Percentiles rank a stretch among this genome's conserved stretches.
These are phyloP conservation scores for Leucopternis melanops DNA, from an alignment of 2,113 vertebrate species.

Conservation along the genomic window DNA sequence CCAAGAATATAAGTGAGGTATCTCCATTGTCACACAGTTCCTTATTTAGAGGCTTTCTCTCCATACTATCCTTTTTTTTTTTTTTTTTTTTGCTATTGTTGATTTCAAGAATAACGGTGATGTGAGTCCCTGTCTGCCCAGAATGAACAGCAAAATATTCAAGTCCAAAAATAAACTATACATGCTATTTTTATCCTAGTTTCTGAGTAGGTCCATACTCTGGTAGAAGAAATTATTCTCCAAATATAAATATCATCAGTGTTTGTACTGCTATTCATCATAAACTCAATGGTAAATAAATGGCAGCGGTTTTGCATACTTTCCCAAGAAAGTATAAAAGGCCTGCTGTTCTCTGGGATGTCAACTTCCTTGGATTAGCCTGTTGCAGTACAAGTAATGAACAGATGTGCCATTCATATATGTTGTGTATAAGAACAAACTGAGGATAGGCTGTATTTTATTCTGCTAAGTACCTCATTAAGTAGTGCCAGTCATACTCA, in stretches of 20 bases:
- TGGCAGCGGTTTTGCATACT: not conserved
- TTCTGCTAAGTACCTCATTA: not conserved
- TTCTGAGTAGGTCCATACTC: not conserved
- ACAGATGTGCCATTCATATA: slow-evolving; percentile 12
- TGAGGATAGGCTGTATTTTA: not conserved
- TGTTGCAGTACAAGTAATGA: not conserved
- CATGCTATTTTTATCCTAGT: not conserved
- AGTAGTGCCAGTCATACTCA: not conserved
- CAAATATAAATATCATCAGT: not conserved
- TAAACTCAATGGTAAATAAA: not conserved
- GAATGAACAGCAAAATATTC: not conserved
- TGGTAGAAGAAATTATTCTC: not conserved
- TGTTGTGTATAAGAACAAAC: not conserved
- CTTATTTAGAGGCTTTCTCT: not conserved
- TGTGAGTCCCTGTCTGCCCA: not conserved
- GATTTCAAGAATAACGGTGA: not conserved
- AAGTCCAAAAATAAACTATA: not conserved
- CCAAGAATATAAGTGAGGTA: not conserved
- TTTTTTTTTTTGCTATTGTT: not conserved
- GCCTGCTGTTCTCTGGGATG: not conserved
- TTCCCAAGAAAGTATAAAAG: not conserved
- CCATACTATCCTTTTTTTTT: too few species aligned
- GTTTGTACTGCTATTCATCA: not conserved
- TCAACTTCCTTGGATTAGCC: not conserved
- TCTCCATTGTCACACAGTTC: not conserved